Evolutionary conservation across 2,888 invertebrate genomes (phyloP), one percentile per base, ranked within the genome.

Genomic region (Acrobasis repandana): DNA sequence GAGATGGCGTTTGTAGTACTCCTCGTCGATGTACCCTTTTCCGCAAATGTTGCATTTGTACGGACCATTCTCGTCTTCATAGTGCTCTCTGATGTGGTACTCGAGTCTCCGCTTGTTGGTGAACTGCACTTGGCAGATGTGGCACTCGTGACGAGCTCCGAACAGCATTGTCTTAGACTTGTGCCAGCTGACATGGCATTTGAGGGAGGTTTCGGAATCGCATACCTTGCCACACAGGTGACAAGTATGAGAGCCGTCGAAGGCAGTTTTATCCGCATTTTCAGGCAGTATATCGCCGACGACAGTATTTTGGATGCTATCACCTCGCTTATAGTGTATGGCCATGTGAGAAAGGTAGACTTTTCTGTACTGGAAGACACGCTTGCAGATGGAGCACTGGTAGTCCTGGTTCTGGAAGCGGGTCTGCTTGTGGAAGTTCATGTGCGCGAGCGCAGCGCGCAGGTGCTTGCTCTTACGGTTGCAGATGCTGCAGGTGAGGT

Each of bases 11-110:
- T 85, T 85, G 67, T 80, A 84, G 69, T 92, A 93, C 5, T 86
- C 86, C 62, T 93, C 93, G 38, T 93, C 93, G 2, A 87, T 93
- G 76, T 85, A 93, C 0, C 90, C 92, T 65, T 93, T 93, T 9
- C 89, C 89, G 67, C 93, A 94, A 1, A 92, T 76, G 3, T 77
- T 75, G 65, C 93, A 94, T 58, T 93, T 91, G 73, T 74, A 93
- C 0, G 93, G 93, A 0, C 89, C 92, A 33, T 92, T 90, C 0
- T 90, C 88, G 64, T 93, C 93, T 63, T 93, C 93, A 61, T 82
- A 88, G 65, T 93, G 93, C 0, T 86, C 79, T 56, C 92, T 78
- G 43, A 83, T 80, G 73, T 94, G 93, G 2, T 93, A 70, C 58
- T 90, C 88, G 9, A 91, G 71, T 8, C 91, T 82, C 4, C 84